Base-by-base conservation (phyloP, 2,113 vertebrate genomes). In the Cavia aperea region DNA sequence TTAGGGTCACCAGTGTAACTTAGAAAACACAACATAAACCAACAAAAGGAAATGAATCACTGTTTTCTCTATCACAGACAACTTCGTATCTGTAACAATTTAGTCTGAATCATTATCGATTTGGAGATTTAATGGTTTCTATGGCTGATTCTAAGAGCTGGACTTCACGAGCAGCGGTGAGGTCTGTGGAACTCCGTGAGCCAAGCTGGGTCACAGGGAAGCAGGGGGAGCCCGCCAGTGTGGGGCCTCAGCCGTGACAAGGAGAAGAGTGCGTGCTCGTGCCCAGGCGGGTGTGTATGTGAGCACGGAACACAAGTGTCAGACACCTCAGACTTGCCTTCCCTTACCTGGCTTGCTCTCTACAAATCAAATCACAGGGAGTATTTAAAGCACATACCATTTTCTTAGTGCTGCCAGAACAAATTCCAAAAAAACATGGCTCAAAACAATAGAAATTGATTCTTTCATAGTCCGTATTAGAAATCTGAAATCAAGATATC, bases 161-260 rank as follows among this genome's bases (percentile, higher is more conserved):
- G 16, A 21, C 6, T 51, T 51, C n/a, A 3, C 70, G 8, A 43
- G 60, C 1, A 1, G 68, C 0, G 0, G 1, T 0, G 39, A 31
- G 1, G 43, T 12, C 11, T 11, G 1, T 23, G 1, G 5, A 1
- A 70, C 63, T 54, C 26, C 78, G 9, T 5, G 1, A 29, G 29
- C 68, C 26, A 0, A 0, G 43, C 3, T 1, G 19, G 33, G 16
- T 66, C 49, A 0, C 49, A 15, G 1, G 14, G 14, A 65, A 13
- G 23, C 0, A 23, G 0, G 58, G n/a, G 21, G 43, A 0, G 23
- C 62, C 7, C 0, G 11, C 24, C 24, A 6, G 10, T 51, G 0
- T 2, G 0, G 0, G 7, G 9, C 33, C 66, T 21, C 66, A 9
- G 1, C 11, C 0, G 5, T 0, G 1, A 26, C 46, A 8, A 54